Conservation (phyloP, 2,888 invertebrate genomes). For the Drosophila picticornis region DNA sequence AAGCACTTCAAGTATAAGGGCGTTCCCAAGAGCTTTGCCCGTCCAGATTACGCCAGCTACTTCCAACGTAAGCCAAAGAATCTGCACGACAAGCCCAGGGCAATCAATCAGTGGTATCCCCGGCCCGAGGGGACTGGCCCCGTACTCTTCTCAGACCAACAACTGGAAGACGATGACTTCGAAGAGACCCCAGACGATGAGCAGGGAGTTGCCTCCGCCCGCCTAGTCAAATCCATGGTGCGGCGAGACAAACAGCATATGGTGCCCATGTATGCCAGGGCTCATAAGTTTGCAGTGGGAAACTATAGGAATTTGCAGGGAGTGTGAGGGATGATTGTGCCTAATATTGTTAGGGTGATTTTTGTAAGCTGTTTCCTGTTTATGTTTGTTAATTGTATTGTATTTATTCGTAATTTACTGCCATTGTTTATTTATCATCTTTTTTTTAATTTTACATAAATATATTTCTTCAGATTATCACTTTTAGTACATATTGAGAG, state of each 20-base stretch:
- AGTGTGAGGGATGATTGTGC: constrained; percentile 23
- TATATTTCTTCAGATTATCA: constrained; percentile 18
- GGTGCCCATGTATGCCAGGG: constrained; percentile 82
- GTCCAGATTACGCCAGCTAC: constrained; percentile 82
- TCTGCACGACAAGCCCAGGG: constrained; percentile 31
- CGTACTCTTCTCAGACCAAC: constrained; percentile 63
- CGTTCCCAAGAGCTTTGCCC: constrained; percentile 53
- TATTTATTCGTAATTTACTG: constrained; percentile 71
- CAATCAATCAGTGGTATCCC: constrained; percentile 20
- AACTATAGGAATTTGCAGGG: constrained; percentile 54
- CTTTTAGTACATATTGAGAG: not conserved
- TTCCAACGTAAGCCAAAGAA: constrained; percentile 82
- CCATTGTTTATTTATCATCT: constrained; percentile 36
- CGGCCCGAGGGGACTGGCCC: constrained; percentile 56
- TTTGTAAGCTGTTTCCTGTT: constrained; percentile 46
- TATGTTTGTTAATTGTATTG: constrained; percentile 50
- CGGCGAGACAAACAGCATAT: constrained; percentile 82
- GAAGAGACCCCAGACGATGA: constrained; percentile 63
- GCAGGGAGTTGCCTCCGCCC: constrained; percentile 81
- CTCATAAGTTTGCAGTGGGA: constrained; percentile 49
- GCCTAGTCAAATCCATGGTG: constrained; percentile 83
- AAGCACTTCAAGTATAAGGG: constrained; percentile 84
- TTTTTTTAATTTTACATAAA: constrained; percentile 50
- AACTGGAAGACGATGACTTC: constrained; percentile 61
- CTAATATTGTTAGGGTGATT: constrained; percentile 14